Evolutionary conservation across 2,888 invertebrate genomes (phyloP), one percentile per base, ranked within the genome.

Genomic region (Melanargia galathea): DNA sequence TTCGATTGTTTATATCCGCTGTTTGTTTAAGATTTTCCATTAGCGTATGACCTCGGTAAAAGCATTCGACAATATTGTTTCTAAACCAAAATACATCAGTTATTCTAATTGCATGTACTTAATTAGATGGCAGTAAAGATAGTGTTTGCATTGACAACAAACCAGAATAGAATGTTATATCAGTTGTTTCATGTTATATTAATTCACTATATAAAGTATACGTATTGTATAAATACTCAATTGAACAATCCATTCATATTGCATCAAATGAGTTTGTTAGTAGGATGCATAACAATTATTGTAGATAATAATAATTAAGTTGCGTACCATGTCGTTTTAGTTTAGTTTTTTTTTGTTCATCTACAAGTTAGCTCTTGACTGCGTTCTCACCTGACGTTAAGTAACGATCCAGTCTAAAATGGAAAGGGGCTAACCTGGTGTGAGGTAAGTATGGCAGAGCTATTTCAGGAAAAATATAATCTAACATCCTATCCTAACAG

Each of bases 41-140:
- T 55, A 38, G n/a, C 7, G n/a, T 0, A 24, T 55, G 55, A 43
- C 16, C 26, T 43, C 26, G 16, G 16, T 20, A 2, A 43, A 26
- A 40, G 38, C 40, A 26, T 35, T 54, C 13, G 20, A 54, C 52
- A 26, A 26, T 30, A 4, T 20, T 18, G 33, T 54, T n/a, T n/a
- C 7, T 24, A 22, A 22, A 16, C 13, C 54, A n/a, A 40, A 40
- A 40, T n/a, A 38, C 64, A 64, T 66, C 61, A 66, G 61, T 56
- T 64, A 66, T 66, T 66, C 66, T 66, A 64, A 66, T 64, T 66
- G 61, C 55, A 30, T 61, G 51, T 60, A 64, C 61, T 48, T 66
- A 66, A 64, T 66, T 64, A 64, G 64, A 66, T 66, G 61, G 58
- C 52, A 40, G 33, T 61, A 66, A 66, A 61, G 58, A 61, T 64